These are phyloP conservation scores for Danio tinwini DNA, from an alignment of 2,797 vertebrate genomes.

Conservation along the genomic window DNA sequence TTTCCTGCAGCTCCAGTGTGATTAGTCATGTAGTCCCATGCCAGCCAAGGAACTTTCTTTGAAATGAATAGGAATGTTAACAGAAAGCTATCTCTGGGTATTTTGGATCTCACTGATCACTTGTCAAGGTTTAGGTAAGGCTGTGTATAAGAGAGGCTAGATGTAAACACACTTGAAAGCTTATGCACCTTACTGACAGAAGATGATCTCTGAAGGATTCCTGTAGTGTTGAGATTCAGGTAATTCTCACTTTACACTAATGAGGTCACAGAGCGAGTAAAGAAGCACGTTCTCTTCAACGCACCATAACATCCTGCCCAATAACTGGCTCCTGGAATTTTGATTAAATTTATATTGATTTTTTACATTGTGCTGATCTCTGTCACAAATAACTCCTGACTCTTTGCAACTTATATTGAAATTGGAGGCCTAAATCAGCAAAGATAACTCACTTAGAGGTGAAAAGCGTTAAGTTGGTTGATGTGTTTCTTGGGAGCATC, in stretches of 20 bases:
- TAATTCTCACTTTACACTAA: background rate
- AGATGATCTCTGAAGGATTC: slow-evolving; percentile 23
- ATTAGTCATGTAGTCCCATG: background rate
- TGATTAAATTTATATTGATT: slow-evolving; percentile 40
- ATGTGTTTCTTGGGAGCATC: background rate
- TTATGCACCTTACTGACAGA: background rate
- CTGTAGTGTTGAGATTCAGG: slow-evolving; percentile 9
- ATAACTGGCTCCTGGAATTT: slow-evolving; percentile 35
- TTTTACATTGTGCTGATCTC: slow-evolving; percentile 14
- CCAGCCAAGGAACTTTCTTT: background rate
- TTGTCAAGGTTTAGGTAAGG: background rate
- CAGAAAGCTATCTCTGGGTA: background rate
- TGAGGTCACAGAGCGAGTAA: background rate
- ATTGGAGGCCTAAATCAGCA: slow-evolving; percentile 1
- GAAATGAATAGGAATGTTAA: background rate
- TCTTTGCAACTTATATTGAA: slow-evolving; percentile 8
- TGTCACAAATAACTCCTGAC: slow-evolving; percentile 22
- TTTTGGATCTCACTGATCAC: background rate
- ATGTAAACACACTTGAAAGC: slow-evolving; percentile 12
- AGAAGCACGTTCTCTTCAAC: background rate
- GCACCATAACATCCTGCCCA: slow-evolving; percentile 10
- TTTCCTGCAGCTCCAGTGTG: background rate
- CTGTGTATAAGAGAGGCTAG: background rate
- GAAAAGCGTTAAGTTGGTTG: background rate
- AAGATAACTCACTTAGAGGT: slow-evolving; percentile 1